Percentiles rank a stretch among this genome's conserved stretches.
Evolutionary conservation across 2,888 invertebrate genomes (phyloP).

Genomic region (Chymomyza caudatula): DNA sequence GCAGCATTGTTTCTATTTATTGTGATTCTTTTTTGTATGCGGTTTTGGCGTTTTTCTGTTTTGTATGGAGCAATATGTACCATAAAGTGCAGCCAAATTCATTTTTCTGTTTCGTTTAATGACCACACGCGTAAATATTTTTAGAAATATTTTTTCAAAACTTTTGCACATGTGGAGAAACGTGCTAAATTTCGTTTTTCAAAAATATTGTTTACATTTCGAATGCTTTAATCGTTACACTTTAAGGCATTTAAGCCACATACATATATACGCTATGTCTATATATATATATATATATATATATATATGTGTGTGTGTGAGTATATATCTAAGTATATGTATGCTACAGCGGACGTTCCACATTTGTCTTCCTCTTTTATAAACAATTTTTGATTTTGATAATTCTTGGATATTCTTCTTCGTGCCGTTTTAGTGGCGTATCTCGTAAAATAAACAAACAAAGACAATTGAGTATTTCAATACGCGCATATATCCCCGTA

Average conservation of each 20-base stretch:
- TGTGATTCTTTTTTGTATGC: slow-evolving; percentile 41
- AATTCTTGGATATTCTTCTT: slow-evolving; percentile 62
- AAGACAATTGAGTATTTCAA: slow-evolving; percentile 54
- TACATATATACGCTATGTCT: neutral
- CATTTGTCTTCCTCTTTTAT: slow-evolving; percentile 71
- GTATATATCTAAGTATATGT: slow-evolving; percentile 17
- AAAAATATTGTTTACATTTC: slow-evolving; percentile 62
- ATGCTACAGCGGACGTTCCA: slow-evolving; percentile 55
- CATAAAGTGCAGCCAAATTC: slow-evolving; percentile 19
- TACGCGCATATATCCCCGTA: slow-evolving; percentile 19
- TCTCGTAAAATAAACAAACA: slow-evolving; percentile 64
- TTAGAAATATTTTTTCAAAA: slow-evolving; percentile 47
- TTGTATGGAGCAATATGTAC: slow-evolving; percentile 25
- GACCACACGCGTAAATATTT: slow-evolving; percentile 49
- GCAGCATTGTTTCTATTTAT: slow-evolving; percentile 58
- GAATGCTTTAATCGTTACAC: slow-evolving; percentile 68
- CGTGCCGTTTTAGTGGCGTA: slow-evolving; percentile 64
- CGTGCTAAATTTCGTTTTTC: slow-evolving; percentile 62
- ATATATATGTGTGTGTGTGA: neutral
- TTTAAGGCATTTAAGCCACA: slow-evolving; percentile 40
- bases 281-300: neutral
- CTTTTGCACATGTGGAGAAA: slow-evolving; percentile 68
- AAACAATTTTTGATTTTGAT: slow-evolving; percentile 62
- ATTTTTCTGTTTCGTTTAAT: slow-evolving; percentile 36
- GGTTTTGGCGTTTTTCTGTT: slow-evolving; percentile 2